Conservation (phyloP, 2,888 invertebrate genomes). For the Rotaria magnacalcarata region DNA sequence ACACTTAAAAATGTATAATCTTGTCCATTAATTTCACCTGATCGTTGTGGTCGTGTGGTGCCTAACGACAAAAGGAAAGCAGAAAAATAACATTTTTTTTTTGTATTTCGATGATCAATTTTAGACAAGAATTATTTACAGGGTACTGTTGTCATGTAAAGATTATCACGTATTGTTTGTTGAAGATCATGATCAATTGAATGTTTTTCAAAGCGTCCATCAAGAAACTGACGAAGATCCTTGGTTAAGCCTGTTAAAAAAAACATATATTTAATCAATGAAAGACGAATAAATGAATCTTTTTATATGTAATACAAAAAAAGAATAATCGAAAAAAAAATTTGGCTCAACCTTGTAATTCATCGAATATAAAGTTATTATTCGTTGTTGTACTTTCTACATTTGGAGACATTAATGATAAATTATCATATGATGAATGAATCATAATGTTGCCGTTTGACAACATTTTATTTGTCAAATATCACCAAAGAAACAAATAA, state of each 20-base stretch:
- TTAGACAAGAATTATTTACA: slow-evolving; percentile 49
- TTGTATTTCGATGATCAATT: slow-evolving; percentile 34
- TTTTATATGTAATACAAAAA: not conserved
- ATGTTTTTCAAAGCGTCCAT: slow-evolving; percentile 64
- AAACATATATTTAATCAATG: not conserved
- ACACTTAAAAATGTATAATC: slow-evolving; percentile 65
- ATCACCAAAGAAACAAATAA: not conserved
- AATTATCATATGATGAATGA: slow-evolving; percentile 10
- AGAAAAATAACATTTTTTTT: not conserved
- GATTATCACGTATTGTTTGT: slow-evolving; percentile 67
- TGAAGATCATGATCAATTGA: slow-evolving; percentile 66
- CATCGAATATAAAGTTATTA: not conserved
- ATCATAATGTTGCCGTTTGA: not conserved
- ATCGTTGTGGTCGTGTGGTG: slow-evolving; percentile 64
- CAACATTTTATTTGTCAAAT: not conserved
- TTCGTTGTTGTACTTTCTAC: not conserved
- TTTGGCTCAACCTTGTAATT: not conserved
- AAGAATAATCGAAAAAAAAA: not conserved
- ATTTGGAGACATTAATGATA: not conserved
- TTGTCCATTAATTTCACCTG: slow-evolving; percentile 66
- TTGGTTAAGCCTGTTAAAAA: not conserved
- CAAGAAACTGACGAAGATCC: slow-evolving; percentile 64
- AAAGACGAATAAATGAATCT: not conserved
- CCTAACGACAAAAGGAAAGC: slow-evolving; percentile 54
- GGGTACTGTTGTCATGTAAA: slow-evolving; percentile 66